Evolutionary conservation across 1,140 invertebrate species (phyloP).

Genomic region (Ooceraea biroi): DNA sequence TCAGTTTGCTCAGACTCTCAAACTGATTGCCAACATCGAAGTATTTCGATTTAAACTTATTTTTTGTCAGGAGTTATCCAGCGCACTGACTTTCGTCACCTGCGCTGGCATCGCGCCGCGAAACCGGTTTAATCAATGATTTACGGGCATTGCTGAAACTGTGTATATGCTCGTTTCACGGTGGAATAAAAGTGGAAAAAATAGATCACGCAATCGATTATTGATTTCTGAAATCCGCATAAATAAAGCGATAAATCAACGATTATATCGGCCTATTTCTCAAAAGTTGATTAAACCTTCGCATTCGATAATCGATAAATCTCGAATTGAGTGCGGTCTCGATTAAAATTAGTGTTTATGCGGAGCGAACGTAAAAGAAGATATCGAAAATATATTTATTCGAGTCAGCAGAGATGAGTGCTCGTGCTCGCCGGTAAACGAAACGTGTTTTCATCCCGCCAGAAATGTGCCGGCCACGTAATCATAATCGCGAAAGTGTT

Average conservation of each 20-base stretch:
- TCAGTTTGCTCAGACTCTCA: not conserved
- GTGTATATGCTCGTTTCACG: slow-evolving; percentile 28
- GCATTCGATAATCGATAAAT: no score
- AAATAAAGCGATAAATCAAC: slow-evolving; percentile 45
- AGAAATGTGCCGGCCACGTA: not conserved
- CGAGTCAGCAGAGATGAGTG: not conserved
- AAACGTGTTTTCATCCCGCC: not conserved
- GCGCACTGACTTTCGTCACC: slow-evolving; percentile 50
- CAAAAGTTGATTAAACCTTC: not conserved
- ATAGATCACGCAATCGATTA: slow-evolving; percentile 63
- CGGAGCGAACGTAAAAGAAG: no score
- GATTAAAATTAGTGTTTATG: no score
- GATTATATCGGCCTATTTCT: not conserved
- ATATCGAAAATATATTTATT: not conserved
- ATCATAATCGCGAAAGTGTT: not conserved
- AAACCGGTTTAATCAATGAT: slow-evolving; percentile 71
- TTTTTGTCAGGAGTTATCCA: slow-evolving; percentile 45
- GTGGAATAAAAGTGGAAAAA: slow-evolving; percentile 48
- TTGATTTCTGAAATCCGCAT: slow-evolving; percentile 48
- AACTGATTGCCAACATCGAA: slow-evolving; percentile 18
- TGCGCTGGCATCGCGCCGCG: slow-evolving; percentile 4
- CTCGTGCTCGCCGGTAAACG: not conserved
- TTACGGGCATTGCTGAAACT: slow-evolving; percentile 63
- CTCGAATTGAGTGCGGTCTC: no score
- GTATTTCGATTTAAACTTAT: not conserved